Base-by-base conservation (phyloP, 2,113 vertebrate species). In the Phaethon lepturus region DNA sequence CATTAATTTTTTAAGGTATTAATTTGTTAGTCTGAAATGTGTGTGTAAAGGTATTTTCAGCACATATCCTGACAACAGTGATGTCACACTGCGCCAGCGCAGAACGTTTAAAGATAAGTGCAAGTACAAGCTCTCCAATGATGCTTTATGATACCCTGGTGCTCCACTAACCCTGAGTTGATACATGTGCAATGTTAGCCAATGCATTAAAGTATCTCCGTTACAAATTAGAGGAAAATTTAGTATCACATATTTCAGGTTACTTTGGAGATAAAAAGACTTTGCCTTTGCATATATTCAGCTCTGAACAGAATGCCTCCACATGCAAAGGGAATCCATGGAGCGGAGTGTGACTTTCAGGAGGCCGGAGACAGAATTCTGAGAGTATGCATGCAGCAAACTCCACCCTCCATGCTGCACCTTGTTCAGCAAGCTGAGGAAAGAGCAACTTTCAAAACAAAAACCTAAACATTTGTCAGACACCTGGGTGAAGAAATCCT, bases 121-220 rank as follows among this genome's bases (percentile, higher is more conserved):
- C 5, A 82, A 35, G 4, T n/a, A 20, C 68, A 73, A 86, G 3
- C 10, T 68, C 22, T 73, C 22, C 0, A 0, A 40, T 17, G 12
- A 38, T 38, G 25, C 14, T 5, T 50, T 82, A 75, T 23, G 23
- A 19, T 40, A 78, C 3, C 1, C 7, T 49, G 17, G 44, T 69
- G 24, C 10, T 88, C 5, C 40, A 40, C 19, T 53, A 52, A 60
- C 44, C 6, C n/a, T 31, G 24, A 79, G 72, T 44, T 40, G 28
- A 73, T 47, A 22, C 6, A 50, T 0, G 3, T 20, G 3, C 15
- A 16, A 14, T 52, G 29, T 56, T 49, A 64, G 33, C 25, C 17
- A 66, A 24, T 19, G 4, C 24, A 42, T 29, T 88, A 15, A 79
- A 83, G 3, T 44, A 42, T 55, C 33, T 68, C 22, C 17, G 8